Base-by-base conservation (phyloP, 2,888 invertebrate genomes). In the Lamellibrachia satsuma region DNA sequence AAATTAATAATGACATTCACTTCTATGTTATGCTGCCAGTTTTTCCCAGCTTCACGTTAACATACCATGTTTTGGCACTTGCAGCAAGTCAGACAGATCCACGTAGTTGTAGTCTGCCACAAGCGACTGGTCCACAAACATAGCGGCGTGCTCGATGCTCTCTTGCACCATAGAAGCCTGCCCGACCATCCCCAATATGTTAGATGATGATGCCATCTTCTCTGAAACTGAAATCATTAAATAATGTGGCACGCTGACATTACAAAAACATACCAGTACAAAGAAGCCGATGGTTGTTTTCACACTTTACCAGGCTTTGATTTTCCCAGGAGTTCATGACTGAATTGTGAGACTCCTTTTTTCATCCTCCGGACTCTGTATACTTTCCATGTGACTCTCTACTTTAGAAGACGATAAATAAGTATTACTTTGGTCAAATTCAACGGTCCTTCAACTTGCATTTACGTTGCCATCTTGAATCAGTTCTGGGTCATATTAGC, bases 21-120 rank as follows among this genome's bases (percentile, higher is more conserved):
- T 15, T 52, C 11, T 92, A 51, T 75, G 22, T 52, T 55, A 52
- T 15, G 9, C 91, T 52, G 7, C 9, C 91, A 91, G n/a, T 11
- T 39, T n/a, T 11, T 27, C 22, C 22, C 52, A 52, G 51, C 8
- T 9, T 92, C 27, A n/a, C 22, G 4, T 27, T n/a, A 8, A 92
- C 93, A 90, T 93, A 94, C 94, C 52, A 90, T 93, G 93, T 92
- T 93, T 93, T 57, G 60, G 93, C n/a, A 94, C 93, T 27, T 92
- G 91, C 22, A 94, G 92, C 90, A 93, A 93, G 52, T 93, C 93
- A 27, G 94, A 93, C 51, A 94, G 92, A 52, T 94, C 94, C 51
- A 91, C 22, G 92, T 94, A 94, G 91, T 91, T 92, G 51, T 90
- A 52, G 90, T 94, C 94, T 4, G 90, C 91, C 52, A 52, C 55